Base-by-base conservation (phyloP, 2,888 invertebrate species). In the Aspidapion aeneum region DNA sequence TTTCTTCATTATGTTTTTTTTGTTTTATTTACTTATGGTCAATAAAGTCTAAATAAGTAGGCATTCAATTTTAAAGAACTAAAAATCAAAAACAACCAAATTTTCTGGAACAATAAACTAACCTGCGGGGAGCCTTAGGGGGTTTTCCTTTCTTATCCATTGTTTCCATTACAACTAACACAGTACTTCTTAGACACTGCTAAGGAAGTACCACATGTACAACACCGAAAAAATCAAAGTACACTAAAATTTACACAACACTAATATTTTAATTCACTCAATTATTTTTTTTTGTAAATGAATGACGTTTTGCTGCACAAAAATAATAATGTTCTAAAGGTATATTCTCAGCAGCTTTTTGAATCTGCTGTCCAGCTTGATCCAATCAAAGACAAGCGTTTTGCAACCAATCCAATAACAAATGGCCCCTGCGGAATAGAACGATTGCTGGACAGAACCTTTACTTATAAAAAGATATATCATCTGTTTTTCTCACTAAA, bases 61-160 rank as follows among this genome's bases (percentile, higher is more conserved):
- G n/a, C n/a, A n/a, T n/a, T n/a, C n/a, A n/a, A n/a, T n/a, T n/a
- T n/a, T n/a, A n/a, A n/a, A n/a, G n/a, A n/a, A n/a, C n/a, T n/a
- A n/a, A n/a, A n/a, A n/a, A 35, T 35, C 35, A 35, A 35, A 35
- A 35, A 52, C 3, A 52, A n/a, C n/a, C 52, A 7, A 52, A 35
- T 7, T 7, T 35, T 7, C 12, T 3, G 35, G 35, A 35, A 3
- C 3, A 22, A 50, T 19, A 50, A 63, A 77, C 77, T 85, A 80
- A 90, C 90, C 88, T 87, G 79, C 88, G 84, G 81, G 89, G 90
- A 76, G 88, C 89, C 82, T 86, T 89, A 69, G 85, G 74, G 21
- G 74, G 71, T 71, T 78, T 78, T 64, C 69, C 62, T 72, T 78
- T 78, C 55, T 66, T 74, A 69, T 78, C 78, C 79, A 79, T 79